These are phyloP conservation scores for Blomia tropicalis DNA, from an alignment of 2,888 invertebrate species.

Conservation along the genomic window DNA sequence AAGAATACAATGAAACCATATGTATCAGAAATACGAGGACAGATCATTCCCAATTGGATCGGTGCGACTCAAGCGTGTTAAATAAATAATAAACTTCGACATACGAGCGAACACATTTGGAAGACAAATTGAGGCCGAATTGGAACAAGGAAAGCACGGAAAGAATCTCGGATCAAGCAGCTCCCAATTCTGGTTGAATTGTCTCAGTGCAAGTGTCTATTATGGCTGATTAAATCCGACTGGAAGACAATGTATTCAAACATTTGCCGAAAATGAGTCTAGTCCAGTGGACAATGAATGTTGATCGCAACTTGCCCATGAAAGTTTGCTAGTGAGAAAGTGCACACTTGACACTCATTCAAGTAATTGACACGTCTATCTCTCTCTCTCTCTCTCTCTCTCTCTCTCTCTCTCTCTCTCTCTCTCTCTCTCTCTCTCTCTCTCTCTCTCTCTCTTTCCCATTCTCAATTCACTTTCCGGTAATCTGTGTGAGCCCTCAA, in stretches of 20 bases:
- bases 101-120: too few species aligned
- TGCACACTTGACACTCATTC: constrained; percentile 5
- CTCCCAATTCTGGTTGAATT: constrained; percentile 10
- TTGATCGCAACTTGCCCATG: too few species aligned
- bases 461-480: too few species aligned
- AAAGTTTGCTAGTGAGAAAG: too few species aligned
- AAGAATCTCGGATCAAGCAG: constrained; percentile 5
- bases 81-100: constrained; percentile 3
- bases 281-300: too few species aligned
- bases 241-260: not conserved
- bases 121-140: constrained; percentile 4
- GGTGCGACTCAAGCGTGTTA: not conserved
- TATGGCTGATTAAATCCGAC: constrained; percentile 15
- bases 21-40: too few species aligned
- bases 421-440: too few species aligned
- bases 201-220: not conserved
- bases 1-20: not conserved
- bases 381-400: too few species aligned
- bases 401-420: too few species aligned
- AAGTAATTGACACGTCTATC: constrained; percentile 6
- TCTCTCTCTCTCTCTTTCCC: too few species aligned
- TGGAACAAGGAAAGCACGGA: not conserved
- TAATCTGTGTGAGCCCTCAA: not conserved
- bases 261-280: too few species aligned
- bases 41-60: too few species aligned